These are phyloP conservation scores for Pegea sp. DNA, from an alignment of 23 tunicate species.

Conservation along the genomic window DNA sequence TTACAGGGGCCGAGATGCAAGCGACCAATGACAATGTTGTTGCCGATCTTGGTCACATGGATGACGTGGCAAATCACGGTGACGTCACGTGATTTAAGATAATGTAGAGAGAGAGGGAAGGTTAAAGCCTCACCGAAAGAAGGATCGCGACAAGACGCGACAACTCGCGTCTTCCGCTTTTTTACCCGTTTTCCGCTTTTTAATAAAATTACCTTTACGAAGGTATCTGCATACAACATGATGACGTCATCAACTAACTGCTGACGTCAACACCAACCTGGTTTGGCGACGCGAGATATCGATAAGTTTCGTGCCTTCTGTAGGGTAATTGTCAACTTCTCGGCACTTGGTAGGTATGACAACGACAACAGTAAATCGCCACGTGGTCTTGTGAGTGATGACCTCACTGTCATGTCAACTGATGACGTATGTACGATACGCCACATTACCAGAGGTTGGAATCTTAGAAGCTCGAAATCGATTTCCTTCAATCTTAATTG, in stretches of 20 bases:
- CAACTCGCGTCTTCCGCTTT: slow-evolving; percentile 25
- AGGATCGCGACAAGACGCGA: slow-evolving; percentile 11
- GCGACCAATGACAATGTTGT: slow-evolving; percentile 15
- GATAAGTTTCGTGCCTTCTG: slow-evolving; percentile 49
- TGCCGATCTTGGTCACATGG: slow-evolving; percentile 20
- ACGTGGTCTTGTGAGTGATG: neutral
- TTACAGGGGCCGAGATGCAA: slow-evolving; percentile 26
- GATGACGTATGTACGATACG: neutral
- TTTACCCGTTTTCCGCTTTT: slow-evolving; percentile 18
- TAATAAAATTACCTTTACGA: slow-evolving; percentile 16
- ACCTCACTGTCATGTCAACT: neutral
- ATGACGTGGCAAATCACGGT: slow-evolving; percentile 16
- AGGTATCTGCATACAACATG: slow-evolving; percentile 21
- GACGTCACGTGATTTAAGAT: slow-evolving; percentile 9
- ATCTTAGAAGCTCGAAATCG: slow-evolving; percentile 23
- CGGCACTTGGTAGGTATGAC: slow-evolving; percentile 36
- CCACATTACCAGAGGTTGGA: neutral
- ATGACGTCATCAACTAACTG: too few species aligned
- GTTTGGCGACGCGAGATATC: too few species aligned
- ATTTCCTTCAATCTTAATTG: slow-evolving; percentile 18
- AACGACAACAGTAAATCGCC: slow-evolving; percentile 42
- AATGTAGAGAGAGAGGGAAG: slow-evolving; percentile 12
- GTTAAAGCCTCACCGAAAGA: slow-evolving; percentile 37
- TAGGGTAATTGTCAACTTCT: slow-evolving; percentile 32
- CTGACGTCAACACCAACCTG: too few species aligned